Conservation (phyloP, 1,140 invertebrate genomes). For the Popillia japonica region DNA sequence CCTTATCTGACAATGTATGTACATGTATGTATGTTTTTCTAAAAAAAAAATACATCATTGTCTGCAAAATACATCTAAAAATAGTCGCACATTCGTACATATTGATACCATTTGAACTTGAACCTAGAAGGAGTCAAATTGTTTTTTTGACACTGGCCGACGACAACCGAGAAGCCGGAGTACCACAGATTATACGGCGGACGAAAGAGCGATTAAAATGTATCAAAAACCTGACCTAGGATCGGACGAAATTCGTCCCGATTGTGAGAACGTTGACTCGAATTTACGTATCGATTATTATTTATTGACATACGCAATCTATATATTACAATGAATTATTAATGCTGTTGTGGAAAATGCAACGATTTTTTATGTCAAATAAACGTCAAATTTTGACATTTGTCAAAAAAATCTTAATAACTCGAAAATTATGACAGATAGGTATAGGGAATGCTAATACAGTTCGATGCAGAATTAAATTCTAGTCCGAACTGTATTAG, state of each 20-base stretch:
- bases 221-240: conserved; percentile 29
- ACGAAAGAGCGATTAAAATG: not conserved
- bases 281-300: conserved; percentile 6
- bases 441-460: no score
- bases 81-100: conserved; percentile 25
- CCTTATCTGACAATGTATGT: not conserved
- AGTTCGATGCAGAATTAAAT: no score
- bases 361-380: no score
- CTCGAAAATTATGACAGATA: no score
- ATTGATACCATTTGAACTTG: conserved; percentile 31
- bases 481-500: no score
- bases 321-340: not conserved
- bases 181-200: not conserved
- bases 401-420: no score
- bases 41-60: conserved; percentile 20
- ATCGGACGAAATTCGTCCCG: conserved; percentile 13
- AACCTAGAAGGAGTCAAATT: not conserved
- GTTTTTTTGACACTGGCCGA: conserved; percentile 26
- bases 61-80: conserved; percentile 31
- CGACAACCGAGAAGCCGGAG: not conserved
- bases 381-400: no score
- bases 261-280: conserved; percentile 32
- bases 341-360: no score
- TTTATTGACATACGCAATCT: not conserved
- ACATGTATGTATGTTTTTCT: no score